Base-by-base conservation (phyloP, 2,888 invertebrate species). In the Agelastica alni region DNA sequence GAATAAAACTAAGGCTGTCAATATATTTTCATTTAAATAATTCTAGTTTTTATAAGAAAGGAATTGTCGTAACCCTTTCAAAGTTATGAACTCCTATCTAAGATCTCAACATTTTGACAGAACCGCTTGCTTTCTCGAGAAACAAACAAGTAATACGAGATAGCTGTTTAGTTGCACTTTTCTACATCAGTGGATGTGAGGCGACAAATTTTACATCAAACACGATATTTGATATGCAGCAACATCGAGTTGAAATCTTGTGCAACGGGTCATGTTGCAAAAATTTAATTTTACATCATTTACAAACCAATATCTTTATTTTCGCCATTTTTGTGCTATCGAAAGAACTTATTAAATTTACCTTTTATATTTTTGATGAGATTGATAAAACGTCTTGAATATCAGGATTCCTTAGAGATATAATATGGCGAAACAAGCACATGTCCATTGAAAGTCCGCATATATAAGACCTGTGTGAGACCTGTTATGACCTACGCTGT, bases 191-290 rank as follows among this genome's bases (percentile, higher is more conserved):
- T 47, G 32, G 43, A 48, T 39, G 48, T 32, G 52, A 56, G 56
- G 56, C 56, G 56, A 56, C 52, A 52, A 55, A 55, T 55, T 55
- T 55, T 45, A 51, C 45, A 51, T 55, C 49, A 52, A 56, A 56
- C 56, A 56, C 30, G 56, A 56, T 52, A 56, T 56, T 37, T 43
- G 52, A 56, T 56, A 56, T 56, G 31, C 48, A 44, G 26, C 37
- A 53, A 56, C 37, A 51, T 51, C 32, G 42, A 16, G 4, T 39
- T 18, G 37, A 39, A 39, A 39, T 20, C 12, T 39, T 39, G 12
- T 39, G 10, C 18, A 39, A 39, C 37, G 10, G 18, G 5, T 9
- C 14, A 34, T 39, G 37, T 18, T 20, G 20, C 18, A 20, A 17
- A 6, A 34, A 17, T 39, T 10, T 20, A 7, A 17, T 39, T 20